Percentiles rank a stretch among this genome's conserved stretches.
These are phyloP conservation scores for Hylyphantes graminicola DNA, from an alignment of 1,140 invertebrate genomes.

Conservation along the genomic window DNA sequence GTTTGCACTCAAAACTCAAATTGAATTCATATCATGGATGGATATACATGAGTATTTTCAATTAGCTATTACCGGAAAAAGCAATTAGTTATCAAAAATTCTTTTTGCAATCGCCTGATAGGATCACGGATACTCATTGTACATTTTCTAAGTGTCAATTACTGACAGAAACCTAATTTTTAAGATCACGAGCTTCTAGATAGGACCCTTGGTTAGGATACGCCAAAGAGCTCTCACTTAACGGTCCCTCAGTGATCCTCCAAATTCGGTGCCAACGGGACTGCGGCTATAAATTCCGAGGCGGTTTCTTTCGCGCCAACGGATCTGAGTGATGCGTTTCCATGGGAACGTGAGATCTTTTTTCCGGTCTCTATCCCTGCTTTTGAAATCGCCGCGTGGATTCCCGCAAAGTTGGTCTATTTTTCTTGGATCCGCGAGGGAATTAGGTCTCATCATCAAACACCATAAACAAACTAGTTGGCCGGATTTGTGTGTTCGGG, in stretches of 20 bases:
- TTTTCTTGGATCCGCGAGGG: neutral
- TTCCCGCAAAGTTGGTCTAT: neutral
- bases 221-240: too few species aligned
- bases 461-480: conserved; percentile 38
- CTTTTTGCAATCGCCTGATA: too few species aligned
- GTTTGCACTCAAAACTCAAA: too few species aligned
- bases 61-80: too few species aligned
- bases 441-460: conserved; percentile 25
- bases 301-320: neutral
- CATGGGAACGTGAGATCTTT: conserved; percentile 5
- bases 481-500: neutral
- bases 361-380: neutral
- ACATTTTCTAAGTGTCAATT: too few species aligned
- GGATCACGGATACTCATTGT: too few species aligned
- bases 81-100: too few species aligned
- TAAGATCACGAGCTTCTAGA: too few species aligned
- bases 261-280: conserved; percentile 26
- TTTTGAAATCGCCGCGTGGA: neutral
- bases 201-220: too few species aligned
- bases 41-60: too few species aligned
- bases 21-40: too few species aligned
- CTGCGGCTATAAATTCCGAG: conserved; percentile 14
- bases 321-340: conserved; percentile 26
- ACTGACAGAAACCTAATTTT: too few species aligned
- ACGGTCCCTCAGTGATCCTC: neutral